A percentile compares a stretch with the other conserved stretches of the same genome.
phyloP scores from a whole-genome alignment of 2,888 invertebrate species.

The Melieria picta region DNA sequence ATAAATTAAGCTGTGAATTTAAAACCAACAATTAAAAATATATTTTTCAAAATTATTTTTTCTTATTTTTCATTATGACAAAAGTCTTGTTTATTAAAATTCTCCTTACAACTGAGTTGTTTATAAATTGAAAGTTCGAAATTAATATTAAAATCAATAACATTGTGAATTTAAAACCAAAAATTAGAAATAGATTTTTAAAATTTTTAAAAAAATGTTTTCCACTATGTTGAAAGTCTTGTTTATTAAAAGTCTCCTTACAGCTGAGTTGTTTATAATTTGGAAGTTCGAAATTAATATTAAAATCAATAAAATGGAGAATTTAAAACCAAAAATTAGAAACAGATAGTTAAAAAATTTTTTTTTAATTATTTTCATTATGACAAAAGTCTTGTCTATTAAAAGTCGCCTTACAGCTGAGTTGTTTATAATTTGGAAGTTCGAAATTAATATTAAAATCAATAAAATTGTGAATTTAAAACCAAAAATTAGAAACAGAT shows the following conservation, averaged over 20 bases:
- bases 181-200: not conserved
- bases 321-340: slow-evolving; percentile 15
- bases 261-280: too few species aligned
- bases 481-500: not conserved
- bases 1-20: not conserved
- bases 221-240: not conserved
- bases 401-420: too few species aligned
- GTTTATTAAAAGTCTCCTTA: too few species aligned
- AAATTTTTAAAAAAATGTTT: not conserved
- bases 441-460: too few species aligned
- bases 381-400: too few species aligned
- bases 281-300: too few species aligned
- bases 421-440: too few species aligned
- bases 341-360: too few species aligned
- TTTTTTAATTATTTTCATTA: too few species aligned
- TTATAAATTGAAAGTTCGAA: too few species aligned
- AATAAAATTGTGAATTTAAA: slow-evolving; percentile 7
- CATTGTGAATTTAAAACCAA: not conserved
- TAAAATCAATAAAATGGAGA: not conserved
- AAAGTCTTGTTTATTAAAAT: too few species aligned
- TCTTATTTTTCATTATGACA: not conserved
- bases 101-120: too few species aligned
- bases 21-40: not conserved
- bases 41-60: not conserved
- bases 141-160: not conserved